phyloP scores from a whole-genome alignment of 2,113 vertebrate species.

The Mionectes macconnelli region DNA sequence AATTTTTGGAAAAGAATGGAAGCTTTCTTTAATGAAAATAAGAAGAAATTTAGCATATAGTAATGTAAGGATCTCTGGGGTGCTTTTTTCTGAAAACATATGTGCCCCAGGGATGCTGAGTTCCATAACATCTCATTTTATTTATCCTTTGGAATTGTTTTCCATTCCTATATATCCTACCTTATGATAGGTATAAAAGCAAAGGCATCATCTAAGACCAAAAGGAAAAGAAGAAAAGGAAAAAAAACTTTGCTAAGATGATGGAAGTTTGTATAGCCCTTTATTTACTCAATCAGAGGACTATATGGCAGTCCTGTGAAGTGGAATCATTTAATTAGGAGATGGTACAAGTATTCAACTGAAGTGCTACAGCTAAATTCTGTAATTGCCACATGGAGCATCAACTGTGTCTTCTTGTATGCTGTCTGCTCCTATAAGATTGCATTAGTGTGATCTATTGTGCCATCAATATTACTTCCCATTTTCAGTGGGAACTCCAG shows the following conservation, averaged over 20 bases:
- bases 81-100: neutral
- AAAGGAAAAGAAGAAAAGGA: neutral
- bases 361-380: conserved; percentile 44
- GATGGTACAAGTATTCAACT: conserved; percentile 41
- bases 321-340: conserved; percentile 63
- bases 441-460: neutral
- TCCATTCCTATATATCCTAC: neutral
- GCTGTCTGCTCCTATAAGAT: conserved; percentile 41
- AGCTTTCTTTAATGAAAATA: neutral
- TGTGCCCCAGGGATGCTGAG: neutral
- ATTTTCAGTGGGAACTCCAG: neutral
- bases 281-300: conserved; percentile 42
- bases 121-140: neutral
- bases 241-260: neutral
- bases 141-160: neutral
- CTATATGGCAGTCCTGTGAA: conserved; percentile 20
- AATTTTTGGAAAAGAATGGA: neutral
- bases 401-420: conserved; percentile 38
- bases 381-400: conserved; percentile 60
- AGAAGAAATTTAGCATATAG: neutral
- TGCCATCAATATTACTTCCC: conserved; percentile 11
- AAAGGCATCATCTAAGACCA: neutral
- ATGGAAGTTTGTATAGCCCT: neutral
- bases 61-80: neutral
- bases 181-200: neutral